Conservation (phyloP, 1,140 invertebrate species). For the Nymphalis io region DNA sequence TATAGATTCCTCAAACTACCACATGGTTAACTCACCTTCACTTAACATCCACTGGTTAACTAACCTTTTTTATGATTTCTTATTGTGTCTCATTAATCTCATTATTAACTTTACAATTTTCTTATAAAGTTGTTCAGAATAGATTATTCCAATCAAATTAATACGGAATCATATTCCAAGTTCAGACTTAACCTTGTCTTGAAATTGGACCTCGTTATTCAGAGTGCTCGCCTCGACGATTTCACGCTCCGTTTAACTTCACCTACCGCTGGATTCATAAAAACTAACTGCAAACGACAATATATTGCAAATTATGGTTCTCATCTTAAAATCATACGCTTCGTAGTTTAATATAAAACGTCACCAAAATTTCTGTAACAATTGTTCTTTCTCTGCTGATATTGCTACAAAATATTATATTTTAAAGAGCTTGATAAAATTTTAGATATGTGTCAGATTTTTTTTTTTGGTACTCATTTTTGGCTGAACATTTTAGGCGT, state of each 20-base stretch:
- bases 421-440: neutral
- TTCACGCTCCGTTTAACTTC: slow-evolving; percentile 23
- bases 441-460: too few relatives aligned
- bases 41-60: too few relatives aligned
- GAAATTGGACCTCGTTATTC: slow-evolving; percentile 19
- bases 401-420: neutral
- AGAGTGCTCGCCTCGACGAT: slow-evolving; percentile 27
- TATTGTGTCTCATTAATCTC: too few relatives aligned
- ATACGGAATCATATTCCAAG: neutral
- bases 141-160: neutral
- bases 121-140: too few relatives aligned
- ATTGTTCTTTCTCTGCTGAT: too few relatives aligned
- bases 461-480: too few relatives aligned
- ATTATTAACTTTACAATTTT: too few relatives aligned
- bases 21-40: too few relatives aligned
- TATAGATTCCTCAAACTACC: too few relatives aligned
- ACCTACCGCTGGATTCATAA: slow-evolving; percentile 3
- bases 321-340: neutral
- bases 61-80: too few relatives aligned
- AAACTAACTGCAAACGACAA: slow-evolving; percentile 8
- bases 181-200: neutral
- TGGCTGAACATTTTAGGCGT: too few relatives aligned
- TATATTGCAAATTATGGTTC: slow-evolving; percentile 12
- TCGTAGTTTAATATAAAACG: neutral
- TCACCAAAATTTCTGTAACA: too few relatives aligned